Conservation (phyloP, 2,113 vertebrate genomes). For the Trinectes maculatus region DNA sequence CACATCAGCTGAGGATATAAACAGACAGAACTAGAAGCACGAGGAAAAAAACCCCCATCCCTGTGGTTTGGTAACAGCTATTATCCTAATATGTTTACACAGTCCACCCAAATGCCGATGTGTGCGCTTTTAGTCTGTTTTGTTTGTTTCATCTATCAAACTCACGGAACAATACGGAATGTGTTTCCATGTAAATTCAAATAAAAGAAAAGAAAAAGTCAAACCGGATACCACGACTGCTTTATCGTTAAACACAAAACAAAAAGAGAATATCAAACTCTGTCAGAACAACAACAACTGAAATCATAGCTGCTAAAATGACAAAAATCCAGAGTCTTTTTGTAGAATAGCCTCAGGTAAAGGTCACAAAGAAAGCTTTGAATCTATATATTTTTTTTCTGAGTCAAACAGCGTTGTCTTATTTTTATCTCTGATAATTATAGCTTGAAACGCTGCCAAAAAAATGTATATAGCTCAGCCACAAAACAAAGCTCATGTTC, state of each 20-base stretch:
- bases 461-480: not conserved
- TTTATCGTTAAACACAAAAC: not conserved
- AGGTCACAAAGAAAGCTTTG: slow-evolving; percentile 17
- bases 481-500: slow-evolving; percentile 27
- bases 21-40: slow-evolving; percentile 1
- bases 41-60: not conserved
- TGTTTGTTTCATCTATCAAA: not conserved
- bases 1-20: slow-evolving; percentile 1
- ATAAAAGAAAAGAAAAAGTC: slow-evolving; percentile 1
- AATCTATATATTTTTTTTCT: not conserved
- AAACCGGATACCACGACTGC: not conserved
- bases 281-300: not conserved
- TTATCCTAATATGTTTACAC: not conserved
- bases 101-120: not conserved
- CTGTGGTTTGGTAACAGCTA: not conserved
- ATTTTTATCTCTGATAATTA: slow-evolving; percentile 41
- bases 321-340: slow-evolving; percentile 7
- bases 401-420: slow-evolving; percentile 16
- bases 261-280: not conserved
- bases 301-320: not conserved
- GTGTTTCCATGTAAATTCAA: not conserved
- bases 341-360: slow-evolving; percentile 4
- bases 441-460: slow-evolving; percentile 14
- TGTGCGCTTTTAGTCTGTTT: not conserved
- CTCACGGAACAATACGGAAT: not conserved